phyloP scores from a whole-genome alignment of 2,797 vertebrate species.

The Poecile montanus region DNA sequence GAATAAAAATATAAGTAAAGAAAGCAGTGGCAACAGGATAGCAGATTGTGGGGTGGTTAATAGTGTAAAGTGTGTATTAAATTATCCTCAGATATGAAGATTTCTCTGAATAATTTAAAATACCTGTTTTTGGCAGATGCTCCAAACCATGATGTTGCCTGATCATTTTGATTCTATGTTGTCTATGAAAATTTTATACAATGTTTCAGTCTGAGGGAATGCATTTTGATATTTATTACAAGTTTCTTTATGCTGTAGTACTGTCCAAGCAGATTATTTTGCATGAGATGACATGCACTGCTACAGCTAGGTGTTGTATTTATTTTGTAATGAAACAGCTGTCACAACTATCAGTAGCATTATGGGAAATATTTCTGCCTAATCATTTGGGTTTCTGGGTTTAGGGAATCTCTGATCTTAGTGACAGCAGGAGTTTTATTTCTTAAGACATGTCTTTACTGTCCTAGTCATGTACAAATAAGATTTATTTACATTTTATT shows the following conservation, averaged over 20 bases:
- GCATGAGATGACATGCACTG: background rate
- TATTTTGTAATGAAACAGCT: background rate
- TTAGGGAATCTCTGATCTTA: background rate
- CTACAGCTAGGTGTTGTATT: background rate
- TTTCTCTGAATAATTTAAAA: constrained; percentile 6
- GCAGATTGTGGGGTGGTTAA: background rate
- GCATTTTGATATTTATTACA: background rate
- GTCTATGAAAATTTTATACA: background rate
- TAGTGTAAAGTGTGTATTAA: background rate
- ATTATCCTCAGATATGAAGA: background rate
- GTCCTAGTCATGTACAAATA: background rate
- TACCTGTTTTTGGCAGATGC: background rate
- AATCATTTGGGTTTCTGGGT: background rate
- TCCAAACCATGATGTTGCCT: background rate
- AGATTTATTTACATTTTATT: background rate
- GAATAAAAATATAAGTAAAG: background rate
- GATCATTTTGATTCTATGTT: background rate
- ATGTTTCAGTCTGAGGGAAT: background rate
- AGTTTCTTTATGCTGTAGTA: background rate
- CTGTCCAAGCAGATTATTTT: background rate
- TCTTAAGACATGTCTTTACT: background rate
- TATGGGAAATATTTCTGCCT: background rate
- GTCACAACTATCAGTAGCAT: background rate
- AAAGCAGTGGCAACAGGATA: background rate
- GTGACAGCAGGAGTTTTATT: background rate